These are phyloP conservation scores for Drosophila mauritiana DNA, from an alignment of 1,140 invertebrate species.

Conservation along the genomic window DNA sequence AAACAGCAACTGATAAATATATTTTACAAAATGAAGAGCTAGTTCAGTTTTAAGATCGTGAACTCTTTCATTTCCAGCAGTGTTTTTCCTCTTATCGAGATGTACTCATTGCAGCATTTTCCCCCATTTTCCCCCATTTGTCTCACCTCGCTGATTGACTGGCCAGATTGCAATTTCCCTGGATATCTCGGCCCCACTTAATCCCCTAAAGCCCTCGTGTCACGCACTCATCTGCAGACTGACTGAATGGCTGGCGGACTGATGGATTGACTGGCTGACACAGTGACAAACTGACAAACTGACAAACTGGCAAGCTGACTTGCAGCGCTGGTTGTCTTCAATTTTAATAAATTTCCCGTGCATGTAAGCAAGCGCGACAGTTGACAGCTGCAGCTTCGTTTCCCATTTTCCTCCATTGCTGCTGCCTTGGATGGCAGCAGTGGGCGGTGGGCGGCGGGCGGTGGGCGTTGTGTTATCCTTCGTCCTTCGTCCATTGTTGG, in stretches of 20 bases:
- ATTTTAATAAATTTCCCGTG: conserved; percentile 75
- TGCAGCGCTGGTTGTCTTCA: conserved; percentile 65
- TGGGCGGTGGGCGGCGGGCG: background rate
- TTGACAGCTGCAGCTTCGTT: conserved; percentile 58
- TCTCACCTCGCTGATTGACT: conserved; percentile 24
- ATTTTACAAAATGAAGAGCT: background rate
- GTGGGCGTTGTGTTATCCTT: conserved; percentile 21
- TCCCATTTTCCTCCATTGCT: conserved; percentile 13
- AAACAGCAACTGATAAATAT: no score
- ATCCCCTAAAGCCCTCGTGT: background rate
- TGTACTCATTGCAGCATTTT: conserved; percentile 3
- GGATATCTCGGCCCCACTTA: conserved; percentile 11
- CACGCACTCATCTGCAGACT: conserved; percentile 4
- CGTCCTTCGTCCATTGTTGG: conserved; percentile 37
- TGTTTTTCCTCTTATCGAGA: conserved; percentile 7
- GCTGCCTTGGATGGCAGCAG: background rate
- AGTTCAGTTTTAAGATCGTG: background rate
- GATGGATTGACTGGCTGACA: conserved; percentile 12
- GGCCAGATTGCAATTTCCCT: conserved; percentile 24
- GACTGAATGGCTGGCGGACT: conserved; percentile 9
- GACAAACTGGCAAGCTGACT: conserved; percentile 38
- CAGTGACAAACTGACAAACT: conserved; percentile 32
- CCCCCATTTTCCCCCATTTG: conserved; percentile 1
- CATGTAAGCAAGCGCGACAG: conserved; percentile 76
- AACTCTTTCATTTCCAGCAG: background rate